Base-by-base conservation (phyloP, 2,797 vertebrate species). In the Synaphobranchus kaupii region DNA sequence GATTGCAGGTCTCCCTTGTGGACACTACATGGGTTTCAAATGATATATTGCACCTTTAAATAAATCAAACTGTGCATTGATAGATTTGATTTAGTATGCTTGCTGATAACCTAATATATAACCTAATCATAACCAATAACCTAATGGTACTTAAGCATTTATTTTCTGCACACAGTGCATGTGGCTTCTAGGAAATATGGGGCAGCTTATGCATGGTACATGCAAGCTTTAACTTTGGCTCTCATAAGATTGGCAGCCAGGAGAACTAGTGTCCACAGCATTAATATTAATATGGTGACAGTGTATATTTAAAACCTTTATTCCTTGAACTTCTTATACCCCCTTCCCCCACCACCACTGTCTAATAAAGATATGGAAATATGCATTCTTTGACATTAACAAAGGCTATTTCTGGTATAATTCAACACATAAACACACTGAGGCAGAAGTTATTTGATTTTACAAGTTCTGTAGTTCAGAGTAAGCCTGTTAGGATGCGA, bases 381-480 rank as follows among this genome's bases (percentile, higher is more conserved):
- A 44, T 15, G 71, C 28, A 34, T 76, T 76, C 31, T 6, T 76
- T 76, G 31, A 44, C 76, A 48, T 31, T 52, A 48, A 48, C 7
- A 83, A n/a, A 48, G 10, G 84, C 28, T 31, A 52, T 50, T 4
- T 28, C 28, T 82, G 13, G 78, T 34, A 39, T 83, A 66, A 31
- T 54, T 63, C 78, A 86, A 54, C 56, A 83, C 12, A 31, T 82
- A 48, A 28, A 56, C 22, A 50, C 22, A 25, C 22, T 31, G 34
- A 54, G 56, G 44, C 44, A 20, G 39, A 28, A 44, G 34, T 63
- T 12, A 15, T 48, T 82, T 81, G 39, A 25, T 81, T 80, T 81
- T 86, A 81, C 58, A 63, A 73, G 6, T 56, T 86, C 58, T 44
- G 78, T 63, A 86, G 22, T 68, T 28, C 63, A 9, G 34, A 47